Evolutionary conservation across 2,888 invertebrate species (phyloP).

Genomic region (Poecilus cupreus): DNA sequence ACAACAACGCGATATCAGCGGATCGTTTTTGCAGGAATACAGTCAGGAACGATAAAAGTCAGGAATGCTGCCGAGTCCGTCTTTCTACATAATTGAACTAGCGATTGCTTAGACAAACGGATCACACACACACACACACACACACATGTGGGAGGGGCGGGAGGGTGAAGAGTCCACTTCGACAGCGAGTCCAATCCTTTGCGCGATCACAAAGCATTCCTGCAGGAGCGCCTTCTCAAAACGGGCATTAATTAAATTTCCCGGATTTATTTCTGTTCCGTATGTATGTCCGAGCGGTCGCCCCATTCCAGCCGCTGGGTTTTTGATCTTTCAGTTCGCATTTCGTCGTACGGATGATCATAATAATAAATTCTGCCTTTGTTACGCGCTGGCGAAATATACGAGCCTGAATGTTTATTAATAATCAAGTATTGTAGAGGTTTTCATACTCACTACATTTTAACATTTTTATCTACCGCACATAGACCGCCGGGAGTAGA

Average conservation of each 20-base stretch:
- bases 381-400: background rate
- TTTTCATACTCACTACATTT: too few relatives aligned
- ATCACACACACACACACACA: constrained; percentile 58
- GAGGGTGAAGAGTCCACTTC: constrained; percentile 9
- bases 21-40: background rate
- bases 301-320: background rate
- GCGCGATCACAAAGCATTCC: constrained; percentile 71
- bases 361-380: constrained; percentile 18
- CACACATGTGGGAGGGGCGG: background rate
- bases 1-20: background rate
- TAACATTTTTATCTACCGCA: too few relatives aligned
- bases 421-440: too few relatives aligned
- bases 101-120: constrained; percentile 72
- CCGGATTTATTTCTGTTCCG: constrained; percentile 70
- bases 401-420: too few relatives aligned
- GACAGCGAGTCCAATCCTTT: constrained; percentile 57
- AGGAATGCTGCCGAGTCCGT: constrained; percentile 9
- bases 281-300: background rate
- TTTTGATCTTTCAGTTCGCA: constrained; percentile 36
- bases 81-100: constrained; percentile 69
- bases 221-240: constrained; percentile 66
- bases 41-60: background rate
- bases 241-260: constrained; percentile 73
- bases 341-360: background rate
- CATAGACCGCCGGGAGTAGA: too few relatives aligned